Evolutionary conservation across 2,113 vertebrate genomes (phyloP), one percentile per base, ranked within the genome.

Genomic region (Hippocampus zosterae): DNA sequence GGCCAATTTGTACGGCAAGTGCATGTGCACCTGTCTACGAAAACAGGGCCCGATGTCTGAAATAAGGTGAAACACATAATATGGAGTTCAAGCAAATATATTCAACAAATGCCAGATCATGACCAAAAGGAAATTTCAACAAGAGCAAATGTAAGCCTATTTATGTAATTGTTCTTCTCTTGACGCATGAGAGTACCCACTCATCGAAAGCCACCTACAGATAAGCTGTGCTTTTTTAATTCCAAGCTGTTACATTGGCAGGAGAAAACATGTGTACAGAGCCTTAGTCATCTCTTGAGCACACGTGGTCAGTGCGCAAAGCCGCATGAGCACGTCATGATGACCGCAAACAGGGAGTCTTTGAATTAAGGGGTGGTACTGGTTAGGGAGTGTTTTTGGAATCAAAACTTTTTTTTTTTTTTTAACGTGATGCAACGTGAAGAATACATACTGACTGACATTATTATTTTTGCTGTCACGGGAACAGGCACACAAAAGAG

Each of bases 241-340:
- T 79, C 67, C 84, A 88, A 88, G 82, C 87, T 90, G 86, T 89
- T 79, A 84, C 68, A 48, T 73, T 85, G 87, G 87, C 84, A 85
- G 82, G 75, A 66, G 42, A 75, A 76, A 73, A 71, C 75, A 78
- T 40, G 63, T 68, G 74, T 67, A 15, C 11, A 73, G 68, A 71
- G 46, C 74, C 82, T 64, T 57, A 27, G 11, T 57, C 37, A 68
- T 41, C 48, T 59, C 67, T 71, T 67, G 57, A 73, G 62, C 74
- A 57, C 83, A 62, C 27, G 1, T 5, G 3, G 5, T 29, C 23
- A 6, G 29, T 29, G 50, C 48, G 1, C 41, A 11, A 11, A 3
- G 1, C 41, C 15, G 8, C 63, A 55, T 42, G 19, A 25, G 59
- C 78, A 23, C 75, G 1, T 11, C 8, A 21, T 53, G 70, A 52